Base-by-base conservation (phyloP, 2,888 invertebrate genomes). In the Diadegma fenestrale region DNA sequence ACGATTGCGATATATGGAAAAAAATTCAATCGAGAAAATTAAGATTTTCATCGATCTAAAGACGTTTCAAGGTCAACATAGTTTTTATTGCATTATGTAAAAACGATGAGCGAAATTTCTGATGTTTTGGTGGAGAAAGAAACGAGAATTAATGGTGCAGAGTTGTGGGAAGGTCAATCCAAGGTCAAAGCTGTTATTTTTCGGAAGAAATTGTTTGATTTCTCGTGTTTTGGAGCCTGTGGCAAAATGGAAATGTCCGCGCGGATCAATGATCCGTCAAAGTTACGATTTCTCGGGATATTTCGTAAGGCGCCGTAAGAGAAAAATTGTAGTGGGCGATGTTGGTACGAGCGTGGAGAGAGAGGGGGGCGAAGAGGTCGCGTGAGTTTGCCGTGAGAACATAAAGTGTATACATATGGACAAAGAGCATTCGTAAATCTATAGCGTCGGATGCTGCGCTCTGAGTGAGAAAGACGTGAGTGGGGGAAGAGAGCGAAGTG, bases 391-490 rank as follows among this genome's bases (percentile, higher is more conserved):
- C 72, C 51, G 43, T 17, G 63, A 17, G 68, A 51, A 64, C 33
- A 22, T 26, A 45, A n/a, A 61, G 8, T 26, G 26, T 73, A n/a
- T 30, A 26, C 33, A 33, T 19, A 71, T 71, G 51, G 7, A 30
- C 26, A 45, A 17, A 2, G 22, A 30, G 22, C 17, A 43, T 68
- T 41, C 33, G 30, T 63, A 41, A 43, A 33, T 37, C n/a, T 58
- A 63, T 61, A 66, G 64, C 30, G 37, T 58, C 68, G 86, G 87
- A 87, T 87, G 87, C 87, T 87, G 87, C 80, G 85, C 81, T 81
- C 85, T 85, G 64, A 22, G 72, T 26, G 64, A 79, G 64, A 10
- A 22, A 82, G 66, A 84, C 0, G 71, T 79, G 80, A 80, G 88
- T 85, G 88, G 82, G 87, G 71, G 73, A 73, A 66, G 41, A 64